Base-by-base conservation (phyloP, 2,888 invertebrate species). In the Andrena trimmerana region DNA sequence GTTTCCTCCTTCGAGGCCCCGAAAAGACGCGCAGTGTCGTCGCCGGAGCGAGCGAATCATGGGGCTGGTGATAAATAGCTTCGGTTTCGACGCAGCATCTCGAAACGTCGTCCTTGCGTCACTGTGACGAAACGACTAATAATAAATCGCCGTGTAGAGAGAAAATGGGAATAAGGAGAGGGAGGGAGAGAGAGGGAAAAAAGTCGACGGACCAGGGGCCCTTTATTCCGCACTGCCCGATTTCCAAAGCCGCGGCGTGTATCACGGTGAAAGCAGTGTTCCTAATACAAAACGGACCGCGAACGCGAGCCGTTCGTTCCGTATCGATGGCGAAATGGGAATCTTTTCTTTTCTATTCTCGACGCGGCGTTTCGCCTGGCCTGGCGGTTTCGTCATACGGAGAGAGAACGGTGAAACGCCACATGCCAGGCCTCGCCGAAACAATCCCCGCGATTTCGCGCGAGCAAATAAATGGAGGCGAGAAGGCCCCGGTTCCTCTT, bases 251-350 rank as follows among this genome's bases (percentile, higher is more conserved):
- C n/a, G 59, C 8, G 50, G 54, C 52, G 33, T 16, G n/a, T 36
- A 8, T 33, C 70, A 20, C 42, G 68, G 76, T 62, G 81, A 72
- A 76, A 85, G 82, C 78, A 76, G 42, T 67, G 75, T 78, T 78
- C 48, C 78, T 76, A 57, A 73, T 72, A 62, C 66, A 83, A 78
- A 75, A 77, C 50, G 59, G 52, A n/a, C 76, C 60, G 66, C 69
- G 63, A 68, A 69, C 68, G 57, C 42, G 42, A 42, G 42, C 57
- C n/a, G 66, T 63, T 72, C 81, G 82, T 82, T 82, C 54, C 67
- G 78, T 75, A 74, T 78, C 78, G 78, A 83, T 87, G 83, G 85
- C 76, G 86, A 85, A 87, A 85, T 69, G 78, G 54, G 84, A 72
- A 85, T 86, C 82, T 66, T 66, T 86, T 73, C 76, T 86, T 78